Base-by-base conservation (phyloP, 2,888 invertebrate species). In the Xestia rhomboidea region DNA sequence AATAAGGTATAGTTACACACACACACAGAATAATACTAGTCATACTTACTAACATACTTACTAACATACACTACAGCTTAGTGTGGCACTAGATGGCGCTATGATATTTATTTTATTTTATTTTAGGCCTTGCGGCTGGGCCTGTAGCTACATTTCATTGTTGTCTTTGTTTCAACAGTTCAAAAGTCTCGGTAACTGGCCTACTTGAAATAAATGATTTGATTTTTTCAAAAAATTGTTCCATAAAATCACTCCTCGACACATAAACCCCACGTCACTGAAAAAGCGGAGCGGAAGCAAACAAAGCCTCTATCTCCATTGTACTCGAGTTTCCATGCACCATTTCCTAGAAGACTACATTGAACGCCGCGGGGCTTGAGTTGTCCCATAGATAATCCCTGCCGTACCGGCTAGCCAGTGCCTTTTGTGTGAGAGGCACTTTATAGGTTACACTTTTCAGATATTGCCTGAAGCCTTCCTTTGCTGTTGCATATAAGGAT, bases 371-470 rank as follows among this genome's bases (percentile, higher is more conserved):
- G 63, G 57, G 69, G 30, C 66, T 15, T 30, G 51, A 62, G 63
- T 67, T 54, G 64, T 71, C 44, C 62, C 27, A 66, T 69, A 78
- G 66, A 83, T 85, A 82, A 82, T 77, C 77, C 71, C 34, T 46
- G 4, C 38, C 71, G 18, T 68, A 63, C 38, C 78, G 15, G 34
- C 51, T 71, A 41, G 54, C 76, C 51, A 15, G 62, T 24, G 62
- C 62, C 68, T 81, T 71, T 81, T 81, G 62, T 82, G 77, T 60
- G 68, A 34, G 21, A 30, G 13, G 30, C 63, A 71, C 77, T 85
- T 70, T 85, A 77, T 71, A 44, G 66, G 72, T 73, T 77, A 70
- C 82, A 57, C 67, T 81, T 81, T 76, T 69, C 68, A 63, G 72
- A 83, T 85, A 81, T 66, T 54, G 71, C 69, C 46, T n/a, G n/a